Conservation (phyloP, 2,888 invertebrate species). For the Latrodectus hesperus region DNA sequence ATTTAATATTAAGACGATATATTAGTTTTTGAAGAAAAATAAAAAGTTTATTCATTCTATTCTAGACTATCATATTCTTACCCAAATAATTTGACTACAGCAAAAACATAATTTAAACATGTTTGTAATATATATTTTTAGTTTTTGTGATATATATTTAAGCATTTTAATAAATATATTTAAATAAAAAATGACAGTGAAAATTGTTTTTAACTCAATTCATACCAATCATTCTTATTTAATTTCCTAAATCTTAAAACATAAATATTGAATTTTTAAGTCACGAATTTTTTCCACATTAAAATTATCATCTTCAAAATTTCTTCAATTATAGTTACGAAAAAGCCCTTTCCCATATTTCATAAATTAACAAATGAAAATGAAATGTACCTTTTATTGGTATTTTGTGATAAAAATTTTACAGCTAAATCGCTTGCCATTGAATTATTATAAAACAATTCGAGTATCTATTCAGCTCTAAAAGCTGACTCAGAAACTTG, state of each 20-base stretch:
- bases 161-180: no score
- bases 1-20: no score
- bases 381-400: not conserved
- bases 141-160: no score
- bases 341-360: not conserved
- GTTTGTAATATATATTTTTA: no score
- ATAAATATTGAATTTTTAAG: not conserved
- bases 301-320: not conserved
- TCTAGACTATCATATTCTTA: no score
- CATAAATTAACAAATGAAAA: not conserved
- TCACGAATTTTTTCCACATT: not conserved
- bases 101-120: no score
- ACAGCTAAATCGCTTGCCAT: conserved; percentile 1
- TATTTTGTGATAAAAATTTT: not conserved
- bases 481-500: conserved; percentile 47
- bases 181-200: no score
- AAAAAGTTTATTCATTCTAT: no score
- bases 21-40: no score
- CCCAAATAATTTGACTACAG: no score
- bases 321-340: not conserved
- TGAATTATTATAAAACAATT: conserved; percentile 9
- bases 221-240: not conserved
- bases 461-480: conserved; percentile 7
- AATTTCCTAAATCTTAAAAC: not conserved
- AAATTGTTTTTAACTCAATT: no score